phyloP scores from a whole-genome alignment of 2,797 vertebrate species.

The Thamnophis elegans region DNA sequence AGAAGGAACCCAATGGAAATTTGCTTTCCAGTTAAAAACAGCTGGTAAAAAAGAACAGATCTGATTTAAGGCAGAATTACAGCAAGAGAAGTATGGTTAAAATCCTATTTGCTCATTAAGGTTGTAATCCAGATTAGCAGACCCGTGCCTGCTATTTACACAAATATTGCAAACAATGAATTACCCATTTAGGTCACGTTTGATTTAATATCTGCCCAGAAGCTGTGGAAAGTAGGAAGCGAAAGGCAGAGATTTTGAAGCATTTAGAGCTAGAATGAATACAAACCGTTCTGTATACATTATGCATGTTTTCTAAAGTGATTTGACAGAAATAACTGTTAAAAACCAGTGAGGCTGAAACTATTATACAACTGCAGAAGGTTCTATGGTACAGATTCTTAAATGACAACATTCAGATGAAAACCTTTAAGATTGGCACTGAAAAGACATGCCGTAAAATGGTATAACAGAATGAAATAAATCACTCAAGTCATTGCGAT shows the following conservation, averaged over 20 bases:
- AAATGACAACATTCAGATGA: background rate
- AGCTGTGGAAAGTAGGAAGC: background rate
- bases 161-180: background rate
- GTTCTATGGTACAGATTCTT: background rate
- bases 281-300: background rate
- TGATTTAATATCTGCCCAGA: background rate
- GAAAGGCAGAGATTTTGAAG: background rate
- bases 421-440: background rate
- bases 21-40: background rate
- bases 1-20: background rate
- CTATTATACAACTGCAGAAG: background rate
- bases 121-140: background rate
- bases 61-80: background rate
- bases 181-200: background rate
- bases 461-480: slow-evolving; percentile 1
- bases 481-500: background rate
- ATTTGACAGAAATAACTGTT: background rate
- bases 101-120: background rate
- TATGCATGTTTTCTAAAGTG: background rate
- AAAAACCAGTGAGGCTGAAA: background rate
- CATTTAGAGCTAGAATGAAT: background rate
- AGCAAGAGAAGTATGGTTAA: background rate
- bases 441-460: slow-evolving; percentile 20
- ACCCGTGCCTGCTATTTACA: background rate
- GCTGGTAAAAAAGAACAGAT: background rate